These are phyloP conservation scores for Caprella mutica DNA, from an alignment of 2,888 invertebrate genomes.

Conservation along the genomic window DNA sequence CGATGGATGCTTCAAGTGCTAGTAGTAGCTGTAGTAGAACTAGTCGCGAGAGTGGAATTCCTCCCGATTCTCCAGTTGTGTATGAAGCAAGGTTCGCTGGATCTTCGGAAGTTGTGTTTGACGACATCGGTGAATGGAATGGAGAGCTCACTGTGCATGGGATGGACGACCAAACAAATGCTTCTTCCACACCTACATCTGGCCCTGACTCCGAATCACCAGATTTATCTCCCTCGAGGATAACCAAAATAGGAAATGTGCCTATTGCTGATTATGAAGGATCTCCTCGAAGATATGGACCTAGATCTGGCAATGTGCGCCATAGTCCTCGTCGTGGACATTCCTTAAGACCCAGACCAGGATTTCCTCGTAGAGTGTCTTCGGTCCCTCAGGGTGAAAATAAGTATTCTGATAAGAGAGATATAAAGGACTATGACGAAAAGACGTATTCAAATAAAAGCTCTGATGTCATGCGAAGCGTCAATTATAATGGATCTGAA, in stretches of 20 bases:
- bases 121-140: constrained; percentile 70
- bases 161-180: constrained; percentile 20
- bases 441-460: no score
- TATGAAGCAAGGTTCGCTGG: constrained; percentile 56
- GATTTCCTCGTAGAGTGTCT: constrained; percentile 29
- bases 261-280: constrained; percentile 91
- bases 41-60: constrained; percentile 20
- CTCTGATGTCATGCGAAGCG: neutral
- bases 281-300: constrained; percentile 74
- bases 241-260: constrained; percentile 58
- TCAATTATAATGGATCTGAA: no score
- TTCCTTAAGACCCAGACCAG: constrained; percentile 27
- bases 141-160: constrained; percentile 51
- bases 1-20: constrained; percentile 3
- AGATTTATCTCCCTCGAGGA: constrained; percentile 26
- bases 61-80: constrained; percentile 43
- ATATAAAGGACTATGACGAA: constrained; percentile 1
- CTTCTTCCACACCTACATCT: constrained; percentile 26
- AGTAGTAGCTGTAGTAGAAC: constrained; percentile 10
- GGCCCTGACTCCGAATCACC: constrained; percentile 32
- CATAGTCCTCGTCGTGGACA: constrained; percentile 22
- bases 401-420: neutral
- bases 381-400: neutral
- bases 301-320: constrained; percentile 41
- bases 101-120: constrained; percentile 60